Evolutionary conservation across 2,113 vertebrate species (phyloP), one percentile per base, ranked within the genome.

Genomic region (Globicephala melas): DNA sequence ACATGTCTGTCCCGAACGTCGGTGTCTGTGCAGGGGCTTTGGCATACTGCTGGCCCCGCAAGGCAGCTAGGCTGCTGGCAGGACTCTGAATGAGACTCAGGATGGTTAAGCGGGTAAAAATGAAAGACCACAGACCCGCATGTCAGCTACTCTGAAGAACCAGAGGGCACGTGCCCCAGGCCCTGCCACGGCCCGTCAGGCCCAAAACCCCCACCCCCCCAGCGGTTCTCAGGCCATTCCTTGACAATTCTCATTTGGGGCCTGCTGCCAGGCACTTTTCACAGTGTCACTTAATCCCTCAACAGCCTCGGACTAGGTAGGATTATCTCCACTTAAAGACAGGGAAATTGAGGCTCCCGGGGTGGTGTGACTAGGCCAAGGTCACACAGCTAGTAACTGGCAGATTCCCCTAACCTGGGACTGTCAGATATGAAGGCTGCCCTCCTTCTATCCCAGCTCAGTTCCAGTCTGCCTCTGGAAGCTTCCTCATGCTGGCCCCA

Each of bases 161-260:
- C 73, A 65, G 41, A 65, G 10, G 62, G 47, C 14, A 3, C 1
- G 0, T 0, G 17, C 25, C 47, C 28, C 1, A 8, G 60, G 63
- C n/a, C 23, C 23, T 8, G 11, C 6, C 26, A 67, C 2, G 4
- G 55, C n/a, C 70, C 0, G 1, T 9, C 65, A 33, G 55, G 13
- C 8, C 36, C 38, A 5, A 3, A 28, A 3, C 14, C 67, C 73
- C n/a, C 5, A 5, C 8, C 13, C 47, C 6, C 0, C 23, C 0
- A 44, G 0, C 0, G 28, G 41, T 26, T 70, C 63, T 87, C 28
- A 33, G 71, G 79, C 23, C 21, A 1, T 31, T 38, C 65, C 53
- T 70, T 65, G 25, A 65, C 23, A 85, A 5, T 31, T 53, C 12
- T 93, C 55, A 2, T 7, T 17, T 21, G 13, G 71, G 44, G 28